Evolutionary conservation across 2,797 vertebrate species (phyloP).

Genomic region (Channa striata): DNA sequence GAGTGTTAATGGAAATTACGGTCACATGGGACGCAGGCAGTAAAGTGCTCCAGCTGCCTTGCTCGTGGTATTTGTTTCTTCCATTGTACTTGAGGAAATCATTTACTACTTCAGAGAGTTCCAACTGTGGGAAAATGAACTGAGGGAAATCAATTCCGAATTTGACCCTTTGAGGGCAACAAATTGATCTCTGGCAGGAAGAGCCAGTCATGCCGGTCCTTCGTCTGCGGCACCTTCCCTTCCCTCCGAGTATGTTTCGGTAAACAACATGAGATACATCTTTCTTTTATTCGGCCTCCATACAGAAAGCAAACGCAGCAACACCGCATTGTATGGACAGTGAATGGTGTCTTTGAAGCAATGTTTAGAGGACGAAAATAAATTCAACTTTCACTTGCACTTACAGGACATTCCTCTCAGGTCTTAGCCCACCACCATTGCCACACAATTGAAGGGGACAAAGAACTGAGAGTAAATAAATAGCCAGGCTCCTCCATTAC

Average conservation of each 20-base stretch:
- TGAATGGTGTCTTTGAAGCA: no score
- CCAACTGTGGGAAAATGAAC: constrained; percentile 68
- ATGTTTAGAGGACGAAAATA: no score
- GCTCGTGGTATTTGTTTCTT: constrained; percentile 48
- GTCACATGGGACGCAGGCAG: constrained; percentile 29
- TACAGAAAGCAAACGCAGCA: neutral
- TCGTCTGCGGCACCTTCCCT: neutral
- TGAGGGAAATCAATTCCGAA: constrained; percentile 66
- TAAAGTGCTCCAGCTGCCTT: constrained; percentile 38
- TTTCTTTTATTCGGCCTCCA: constrained; percentile 7
- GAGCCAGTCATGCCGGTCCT: neutral
- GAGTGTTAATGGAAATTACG: constrained; percentile 42
- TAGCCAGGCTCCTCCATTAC: neutral
- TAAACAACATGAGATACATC: constrained; percentile 30
- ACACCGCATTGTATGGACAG: neutral
- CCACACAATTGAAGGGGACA: constrained; percentile 1
- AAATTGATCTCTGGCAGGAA: constrained; percentile 55
- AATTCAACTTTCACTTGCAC: neutral
- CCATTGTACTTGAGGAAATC: constrained; percentile 59
- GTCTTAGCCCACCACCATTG: neutral
- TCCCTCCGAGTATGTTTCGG: constrained; percentile 17
- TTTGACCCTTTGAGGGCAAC: constrained; percentile 65
- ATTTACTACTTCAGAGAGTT: constrained; percentile 72
- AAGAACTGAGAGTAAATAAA: neutral
- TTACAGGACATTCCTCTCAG: neutral